Percentiles rank a stretch among this genome's conserved stretches.
phyloP scores from a whole-genome alignment of 2,888 invertebrate genomes.

The Drosophila algonquin region DNA sequence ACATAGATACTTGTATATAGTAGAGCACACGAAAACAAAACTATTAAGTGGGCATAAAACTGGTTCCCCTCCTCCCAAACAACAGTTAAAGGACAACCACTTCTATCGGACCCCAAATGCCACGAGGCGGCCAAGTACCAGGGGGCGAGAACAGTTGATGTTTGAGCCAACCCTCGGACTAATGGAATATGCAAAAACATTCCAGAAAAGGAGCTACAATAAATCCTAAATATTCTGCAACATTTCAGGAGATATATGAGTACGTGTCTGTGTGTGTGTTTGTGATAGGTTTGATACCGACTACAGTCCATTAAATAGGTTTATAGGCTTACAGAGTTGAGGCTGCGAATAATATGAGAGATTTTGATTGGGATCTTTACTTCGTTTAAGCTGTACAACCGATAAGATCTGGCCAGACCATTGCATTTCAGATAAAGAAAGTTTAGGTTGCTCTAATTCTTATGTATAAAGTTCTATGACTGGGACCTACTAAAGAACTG shows the following conservation, averaged over 20 bases:
- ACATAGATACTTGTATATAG: background rate
- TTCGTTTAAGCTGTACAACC: no score
- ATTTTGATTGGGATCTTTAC: background rate
- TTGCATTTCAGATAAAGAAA: no score
- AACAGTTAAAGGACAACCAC: slow-evolving; percentile 15
- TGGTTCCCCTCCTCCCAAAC: slow-evolving; percentile 13
- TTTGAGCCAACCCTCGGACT: slow-evolving; percentile 38
- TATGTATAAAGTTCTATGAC: no score
- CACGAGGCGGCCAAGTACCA: no score
- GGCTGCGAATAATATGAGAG: background rate
- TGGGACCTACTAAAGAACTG: no score
- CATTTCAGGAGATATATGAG: slow-evolving; percentile 12
- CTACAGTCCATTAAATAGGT: background rate
- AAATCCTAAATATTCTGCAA: slow-evolving; percentile 38
- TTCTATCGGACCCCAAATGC: background rate
- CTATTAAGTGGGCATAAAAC: slow-evolving; percentile 78
- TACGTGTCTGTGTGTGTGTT: slow-evolving; percentile 10
- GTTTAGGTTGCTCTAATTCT: no score
- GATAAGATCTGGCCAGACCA: no score
- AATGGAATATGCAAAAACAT: slow-evolving; percentile 47
- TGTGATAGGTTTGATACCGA: slow-evolving; percentile 1
- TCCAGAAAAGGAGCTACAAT: slow-evolving; percentile 38
- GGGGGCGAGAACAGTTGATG: slow-evolving; percentile 30
- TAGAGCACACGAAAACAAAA: slow-evolving; percentile 65
- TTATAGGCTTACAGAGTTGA: slow-evolving; percentile 16